Evolutionary conservation across 2,888 invertebrate genomes (phyloP), one percentile per base, ranked within the genome.

Genomic region (Rambutsinella grinnellia): DNA sequence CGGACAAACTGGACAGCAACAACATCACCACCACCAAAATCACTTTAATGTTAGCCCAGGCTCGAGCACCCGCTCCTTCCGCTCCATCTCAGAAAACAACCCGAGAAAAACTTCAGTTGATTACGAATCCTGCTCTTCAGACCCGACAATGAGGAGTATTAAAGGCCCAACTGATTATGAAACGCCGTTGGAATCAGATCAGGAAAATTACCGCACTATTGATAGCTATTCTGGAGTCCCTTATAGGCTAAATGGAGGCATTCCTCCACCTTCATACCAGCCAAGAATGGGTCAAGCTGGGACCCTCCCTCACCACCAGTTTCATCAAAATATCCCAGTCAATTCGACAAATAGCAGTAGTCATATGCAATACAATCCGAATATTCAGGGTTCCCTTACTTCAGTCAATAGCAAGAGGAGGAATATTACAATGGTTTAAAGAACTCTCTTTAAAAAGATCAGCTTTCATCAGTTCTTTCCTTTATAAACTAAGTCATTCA

Each of bases 371-470:
- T 89, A 89, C 84, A 89, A 88, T 84, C 86, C 88, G 3, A 89
- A 88, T 84, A 85, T 89, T 56, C 89, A 89, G 83, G 90, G 90
- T 10, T 89, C 89, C 1, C 85, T 90, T 84, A 89, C 87, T 79
- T 90, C 90, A 1, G 89, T 90, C 44, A 89, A 89, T 68, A 84
- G 84, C 82, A 87, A 89, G 63, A 63, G 78, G 81, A 85, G 90
- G 57, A 90, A 90, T 84, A 89, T 90, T 36, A 90, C 90, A 51
- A 90, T 90, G 90, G 90, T 90, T 78, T 90, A 83, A 78, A 23
- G 36, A 49, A 53, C 28, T 26, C 8, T 26, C 8, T n/a, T n/a
- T n/a, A n/a, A n/a, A n/a, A n/a, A n/a, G n/a, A n/a, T n/a, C n/a
- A n/a, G n/a, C n/a, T n/a, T n/a, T n/a, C n/a, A n/a, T n/a, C n/a